Conservation (phyloP, 2,797 vertebrate species). For the Hemibagrus guttatus region DNA sequence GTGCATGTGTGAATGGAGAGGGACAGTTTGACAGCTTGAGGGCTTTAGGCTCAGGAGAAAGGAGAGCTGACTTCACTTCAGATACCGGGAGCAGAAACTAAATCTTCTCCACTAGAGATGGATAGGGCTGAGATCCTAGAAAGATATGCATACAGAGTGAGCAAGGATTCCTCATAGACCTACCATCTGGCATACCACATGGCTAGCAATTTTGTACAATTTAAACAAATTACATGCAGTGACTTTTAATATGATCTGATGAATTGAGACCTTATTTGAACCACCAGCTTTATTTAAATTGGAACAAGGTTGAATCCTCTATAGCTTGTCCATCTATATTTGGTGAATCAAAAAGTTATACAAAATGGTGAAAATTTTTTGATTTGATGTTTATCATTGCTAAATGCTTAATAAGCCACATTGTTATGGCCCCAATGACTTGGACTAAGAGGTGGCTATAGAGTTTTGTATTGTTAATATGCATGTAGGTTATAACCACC, state of each 20-base stretch:
- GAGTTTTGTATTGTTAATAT: slow-evolving; percentile 14
- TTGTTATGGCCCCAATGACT: background rate
- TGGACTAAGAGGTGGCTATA: background rate
- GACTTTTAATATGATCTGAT: slow-evolving; percentile 19
- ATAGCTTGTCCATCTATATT: background rate
- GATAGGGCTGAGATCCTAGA: slow-evolving; percentile 39
- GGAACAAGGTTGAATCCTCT: background rate
- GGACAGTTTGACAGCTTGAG: slow-evolving; percentile 17
- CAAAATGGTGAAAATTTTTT: background rate
- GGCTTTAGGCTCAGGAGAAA: slow-evolving; percentile 36
- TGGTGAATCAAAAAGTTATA: background rate
- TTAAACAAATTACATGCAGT: slow-evolving; percentile 32
- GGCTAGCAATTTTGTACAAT: slow-evolving; percentile 29
- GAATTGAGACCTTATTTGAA: slow-evolving; percentile 8
- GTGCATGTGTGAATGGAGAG: slow-evolving; percentile 24
- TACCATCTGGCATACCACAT: slow-evolving; percentile 48
- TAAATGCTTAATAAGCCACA: slow-evolving; percentile 8
- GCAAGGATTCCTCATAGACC: slow-evolving; percentile 37
- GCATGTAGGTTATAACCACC: background rate
- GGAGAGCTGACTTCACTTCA: slow-evolving; percentile 35
- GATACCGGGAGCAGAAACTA: slow-evolving; percentile 41
- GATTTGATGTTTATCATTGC: background rate
- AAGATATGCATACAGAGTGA: slow-evolving; percentile 30
- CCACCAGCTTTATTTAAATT: slow-evolving; percentile 10
- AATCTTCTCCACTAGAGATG: slow-evolving; percentile 44